Evolutionary conservation across 2,113 vertebrate genomes (phyloP).

Genomic region (Gymnorhina tibicen): DNA sequence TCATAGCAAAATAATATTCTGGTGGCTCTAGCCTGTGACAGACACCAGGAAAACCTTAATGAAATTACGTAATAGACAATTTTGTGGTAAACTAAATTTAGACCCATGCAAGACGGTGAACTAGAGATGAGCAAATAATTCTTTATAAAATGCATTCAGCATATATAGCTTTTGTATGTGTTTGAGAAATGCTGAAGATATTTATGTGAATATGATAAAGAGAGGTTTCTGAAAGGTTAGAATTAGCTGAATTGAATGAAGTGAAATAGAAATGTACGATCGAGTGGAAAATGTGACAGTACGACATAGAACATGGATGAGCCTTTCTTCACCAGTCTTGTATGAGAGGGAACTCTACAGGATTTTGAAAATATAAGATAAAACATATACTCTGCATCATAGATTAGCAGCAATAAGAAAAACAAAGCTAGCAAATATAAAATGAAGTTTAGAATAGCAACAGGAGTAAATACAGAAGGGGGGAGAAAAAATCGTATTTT

Average conservation of each 20-base stretch:
- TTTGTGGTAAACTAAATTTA: neutral
- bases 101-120: neutral
- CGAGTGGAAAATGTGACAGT: neutral
- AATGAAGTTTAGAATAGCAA: neutral
- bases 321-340: neutral
- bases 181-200: neutral
- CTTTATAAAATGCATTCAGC: neutral
- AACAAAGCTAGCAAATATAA: neutral
- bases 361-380: neutral
- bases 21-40: neutral
- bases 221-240: neutral
- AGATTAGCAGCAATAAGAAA: neutral
- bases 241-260: neutral
- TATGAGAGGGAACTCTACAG: neutral
- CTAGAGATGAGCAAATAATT: neutral
- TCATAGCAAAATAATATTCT: neutral
- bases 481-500: neutral
- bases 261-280: neutral
- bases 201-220: neutral
- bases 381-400: neutral
- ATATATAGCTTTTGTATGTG: neutral
- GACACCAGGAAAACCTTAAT: neutral
- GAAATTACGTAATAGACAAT: neutral
- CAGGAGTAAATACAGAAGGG: neutral
- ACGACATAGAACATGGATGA: neutral